Evolutionary conservation across 1,140 invertebrate species (phyloP).

Genomic region (Megathymus violae): DNA sequence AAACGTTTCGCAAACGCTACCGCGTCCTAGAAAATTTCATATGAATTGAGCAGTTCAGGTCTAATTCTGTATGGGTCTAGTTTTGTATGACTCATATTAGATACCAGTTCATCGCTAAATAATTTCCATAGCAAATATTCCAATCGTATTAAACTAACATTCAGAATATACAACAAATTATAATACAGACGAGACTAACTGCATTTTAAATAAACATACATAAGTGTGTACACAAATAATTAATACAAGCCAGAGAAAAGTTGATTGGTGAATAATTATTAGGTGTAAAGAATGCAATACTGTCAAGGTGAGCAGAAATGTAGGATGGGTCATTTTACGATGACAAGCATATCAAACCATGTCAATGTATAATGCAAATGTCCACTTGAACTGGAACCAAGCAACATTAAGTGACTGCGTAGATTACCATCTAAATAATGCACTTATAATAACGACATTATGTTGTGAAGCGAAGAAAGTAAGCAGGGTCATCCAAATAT

Average conservation of each 20-base stretch:
- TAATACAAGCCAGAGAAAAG: slow-evolving; percentile 21
- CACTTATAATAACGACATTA: slow-evolving; percentile 68
- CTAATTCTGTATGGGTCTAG: slow-evolving; percentile 32
- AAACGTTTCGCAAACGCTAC: slow-evolving; percentile 67
- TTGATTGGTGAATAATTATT: slow-evolving; percentile 29
- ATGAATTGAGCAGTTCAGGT: slow-evolving; percentile 29
- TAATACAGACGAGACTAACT: neutral
- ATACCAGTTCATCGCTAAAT: neutral
- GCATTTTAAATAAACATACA: slow-evolving; percentile 9
- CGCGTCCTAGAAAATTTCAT: slow-evolving; percentile 42
- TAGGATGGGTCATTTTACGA: slow-evolving; percentile 36
- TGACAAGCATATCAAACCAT: slow-evolving; percentile 39
- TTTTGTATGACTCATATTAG: slow-evolving; percentile 14
- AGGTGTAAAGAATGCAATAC: slow-evolving; percentile 25
- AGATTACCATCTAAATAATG: slow-evolving; percentile 66
- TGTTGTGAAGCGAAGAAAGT: slow-evolving; percentile 59
- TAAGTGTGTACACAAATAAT: slow-evolving; percentile 5
- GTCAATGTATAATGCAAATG: slow-evolving; percentile 46
- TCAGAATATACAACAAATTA: neutral
- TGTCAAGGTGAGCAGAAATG: slow-evolving; percentile 20
- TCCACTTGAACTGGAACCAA: slow-evolving; percentile 41
- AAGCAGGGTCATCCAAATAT: slow-evolving; percentile 57
- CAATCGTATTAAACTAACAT: neutral
- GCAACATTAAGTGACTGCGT: slow-evolving; percentile 41
- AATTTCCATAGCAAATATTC: neutral